Evolutionary conservation across 2,888 invertebrate genomes (phyloP).

Genomic region (Xestia ashworthii): DNA sequence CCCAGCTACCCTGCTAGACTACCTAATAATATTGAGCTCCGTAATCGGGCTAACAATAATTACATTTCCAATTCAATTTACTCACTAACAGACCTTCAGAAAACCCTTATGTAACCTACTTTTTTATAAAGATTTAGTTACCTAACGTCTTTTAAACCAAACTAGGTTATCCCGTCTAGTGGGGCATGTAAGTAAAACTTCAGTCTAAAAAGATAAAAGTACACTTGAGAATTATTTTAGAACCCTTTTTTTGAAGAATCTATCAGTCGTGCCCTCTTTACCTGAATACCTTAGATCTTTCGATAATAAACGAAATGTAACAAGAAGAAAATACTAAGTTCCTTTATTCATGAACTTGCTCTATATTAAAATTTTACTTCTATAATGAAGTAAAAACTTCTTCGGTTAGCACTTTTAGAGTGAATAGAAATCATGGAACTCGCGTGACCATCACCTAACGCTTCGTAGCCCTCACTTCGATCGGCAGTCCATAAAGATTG

Average conservation of each 20-base stretch:
- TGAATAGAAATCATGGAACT: no score
- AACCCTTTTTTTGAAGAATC: constrained; percentile 3
- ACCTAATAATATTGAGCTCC: background rate
- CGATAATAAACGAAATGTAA: background rate
- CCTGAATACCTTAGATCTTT: background rate
- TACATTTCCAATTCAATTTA: background rate
- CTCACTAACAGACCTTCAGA: background rate
- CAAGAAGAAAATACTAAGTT: background rate
- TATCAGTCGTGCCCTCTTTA: background rate
- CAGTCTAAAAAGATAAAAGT: background rate
- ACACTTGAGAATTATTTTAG: constrained; percentile 1
- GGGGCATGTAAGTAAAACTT: background rate
- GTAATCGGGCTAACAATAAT: background rate
- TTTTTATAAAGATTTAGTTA: background rate
- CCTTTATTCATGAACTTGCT: constrained; percentile 2
- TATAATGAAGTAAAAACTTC: no score
- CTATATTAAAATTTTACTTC: constrained; percentile 8
- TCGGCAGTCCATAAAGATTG: no score
- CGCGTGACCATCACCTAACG: no score
- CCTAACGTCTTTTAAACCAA: background rate
- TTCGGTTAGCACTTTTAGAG: no score
- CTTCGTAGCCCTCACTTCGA: no score
- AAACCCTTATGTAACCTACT: background rate
- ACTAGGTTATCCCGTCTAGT: background rate
- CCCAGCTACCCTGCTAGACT: background rate